Conservation (phyloP, 1,140 invertebrate species). For the Homarus americanus region DNA sequence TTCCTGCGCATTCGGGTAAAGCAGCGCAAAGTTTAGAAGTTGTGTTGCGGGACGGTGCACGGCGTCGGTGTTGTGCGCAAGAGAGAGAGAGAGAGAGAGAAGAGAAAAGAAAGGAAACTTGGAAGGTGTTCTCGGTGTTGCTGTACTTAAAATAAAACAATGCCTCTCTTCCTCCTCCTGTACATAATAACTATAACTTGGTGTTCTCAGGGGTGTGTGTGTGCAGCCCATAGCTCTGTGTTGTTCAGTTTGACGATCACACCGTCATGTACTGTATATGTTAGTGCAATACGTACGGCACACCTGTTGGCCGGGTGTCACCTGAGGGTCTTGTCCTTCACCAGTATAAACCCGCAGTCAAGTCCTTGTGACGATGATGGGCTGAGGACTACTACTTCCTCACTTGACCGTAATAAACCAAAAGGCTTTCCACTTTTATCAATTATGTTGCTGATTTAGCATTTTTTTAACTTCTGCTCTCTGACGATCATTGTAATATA, state of each 20-base stretch:
- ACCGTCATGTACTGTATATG: constrained; percentile 19
- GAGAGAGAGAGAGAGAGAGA: not conserved
- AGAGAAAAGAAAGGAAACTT: not conserved
- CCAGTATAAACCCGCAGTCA: too few relatives aligned
- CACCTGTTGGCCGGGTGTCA: too few relatives aligned
- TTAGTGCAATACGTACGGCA: constrained; percentile 45
- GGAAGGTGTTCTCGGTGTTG: not conserved
- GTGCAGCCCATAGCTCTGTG: constrained; percentile 9
- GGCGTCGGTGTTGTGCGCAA: not conserved
- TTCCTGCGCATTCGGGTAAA: not conserved
- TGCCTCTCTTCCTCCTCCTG: not conserved
- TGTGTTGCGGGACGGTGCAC: not conserved
- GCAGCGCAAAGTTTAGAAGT: not conserved
- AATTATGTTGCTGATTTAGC: too few relatives aligned
- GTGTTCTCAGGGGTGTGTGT: constrained; percentile 33
- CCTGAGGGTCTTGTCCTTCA: too few relatives aligned
- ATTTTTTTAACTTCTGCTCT: too few relatives aligned
- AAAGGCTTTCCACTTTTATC: too few relatives aligned
- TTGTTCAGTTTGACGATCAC: constrained; percentile 14
- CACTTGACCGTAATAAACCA: too few relatives aligned
- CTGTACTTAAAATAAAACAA: not conserved
- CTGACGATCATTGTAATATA: too few relatives aligned
- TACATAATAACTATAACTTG: constrained; percentile 38
- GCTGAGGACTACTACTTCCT: too few relatives aligned
- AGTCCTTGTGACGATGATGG: too few relatives aligned